Evolutionary conservation across 2,113 vertebrate species (phyloP), one percentile per base, ranked within the genome.

Genomic region (Etheostoma spectabile): DNA sequence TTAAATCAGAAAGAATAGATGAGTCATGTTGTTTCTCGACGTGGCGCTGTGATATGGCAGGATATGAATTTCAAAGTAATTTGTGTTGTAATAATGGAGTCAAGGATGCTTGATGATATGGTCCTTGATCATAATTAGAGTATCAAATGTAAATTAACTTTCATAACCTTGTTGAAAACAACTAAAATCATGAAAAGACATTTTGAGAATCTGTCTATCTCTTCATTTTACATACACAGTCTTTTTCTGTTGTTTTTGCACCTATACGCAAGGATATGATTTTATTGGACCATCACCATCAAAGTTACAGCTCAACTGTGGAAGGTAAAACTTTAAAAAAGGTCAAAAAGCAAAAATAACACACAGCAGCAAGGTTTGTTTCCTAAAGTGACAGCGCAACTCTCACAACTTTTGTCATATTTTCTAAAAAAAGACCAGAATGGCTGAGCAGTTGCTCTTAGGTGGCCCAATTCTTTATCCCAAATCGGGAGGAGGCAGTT

Each of bases 21-120:
- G 74, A 88, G 63, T 88, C 81, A 73, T 65, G 71, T 59, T 68
- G 33, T 77, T 79, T 79, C 77, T 74, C 3, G 5, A 46, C 57
- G 27, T 4, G 21, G 62, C 10, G 38, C 52, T 55, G 33, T 42
- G 68, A 86, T 70, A 16, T 30, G 45, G 48, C 76, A 77, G 62
- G 61, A 69, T 78, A 57, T 85, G 63, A 64, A 82, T 86, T 89
- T 89, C 67, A 87, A 75, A 86, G 69, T 73, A 73, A 69, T 73
- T 22, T 18, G 33, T 73, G 22, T 70, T 84, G 80, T 86, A 86
- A 75, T 67, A 73, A 66, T 30, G 57, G 56, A 80, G 80, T 67
- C 65, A 83, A 52, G 33, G 62, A 70, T 33, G 66, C 4, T 79
- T 78, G 30, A 30, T 78, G 30, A 30, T 30, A 3, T 30, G 30